phyloP scores from a whole-genome alignment of 2,888 invertebrate genomes.

The Lithophane socia region DNA sequence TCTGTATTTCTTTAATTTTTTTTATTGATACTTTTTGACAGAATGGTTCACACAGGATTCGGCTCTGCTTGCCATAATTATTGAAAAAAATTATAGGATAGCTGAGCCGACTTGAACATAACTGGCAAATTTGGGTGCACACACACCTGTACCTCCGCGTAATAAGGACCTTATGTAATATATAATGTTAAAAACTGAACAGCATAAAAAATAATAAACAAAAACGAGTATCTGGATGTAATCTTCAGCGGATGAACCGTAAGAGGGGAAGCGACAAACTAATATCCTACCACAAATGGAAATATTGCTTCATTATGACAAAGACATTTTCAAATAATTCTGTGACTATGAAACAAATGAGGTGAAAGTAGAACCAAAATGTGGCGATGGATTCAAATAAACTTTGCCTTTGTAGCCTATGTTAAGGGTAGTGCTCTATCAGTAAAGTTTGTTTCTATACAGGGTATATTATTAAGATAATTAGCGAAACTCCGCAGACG shows the following conservation, averaged over 20 bases:
- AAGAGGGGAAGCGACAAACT: constrained; percentile 25
- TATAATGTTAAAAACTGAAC: not conserved
- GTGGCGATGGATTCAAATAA: too few relatives aligned
- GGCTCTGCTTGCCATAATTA: not conserved
- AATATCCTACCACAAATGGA: constrained; percentile 54
- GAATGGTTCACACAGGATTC: not conserved
- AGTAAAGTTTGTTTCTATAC: not conserved
- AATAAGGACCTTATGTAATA: not conserved
- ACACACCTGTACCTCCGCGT: not conserved
- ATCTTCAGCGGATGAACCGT: constrained; percentile 29
- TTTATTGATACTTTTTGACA: not conserved
- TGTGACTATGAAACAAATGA: not conserved
- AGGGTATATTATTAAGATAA: too few relatives aligned
- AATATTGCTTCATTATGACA: constrained; percentile 14
- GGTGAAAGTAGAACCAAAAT: not conserved
- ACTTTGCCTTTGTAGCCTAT: not conserved
- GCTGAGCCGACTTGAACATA: not conserved
- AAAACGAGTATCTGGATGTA: constrained; percentile 16
- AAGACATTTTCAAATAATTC: not conserved
- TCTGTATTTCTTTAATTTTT: too few relatives aligned
- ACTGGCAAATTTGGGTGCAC: not conserved
- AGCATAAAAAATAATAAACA: not conserved
- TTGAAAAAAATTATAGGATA: not conserved
- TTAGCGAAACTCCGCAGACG: too few relatives aligned
- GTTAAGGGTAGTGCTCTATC: not conserved